Evolutionary conservation across 2,888 invertebrate species (phyloP).

Genomic region (Monopis laevigella): DNA sequence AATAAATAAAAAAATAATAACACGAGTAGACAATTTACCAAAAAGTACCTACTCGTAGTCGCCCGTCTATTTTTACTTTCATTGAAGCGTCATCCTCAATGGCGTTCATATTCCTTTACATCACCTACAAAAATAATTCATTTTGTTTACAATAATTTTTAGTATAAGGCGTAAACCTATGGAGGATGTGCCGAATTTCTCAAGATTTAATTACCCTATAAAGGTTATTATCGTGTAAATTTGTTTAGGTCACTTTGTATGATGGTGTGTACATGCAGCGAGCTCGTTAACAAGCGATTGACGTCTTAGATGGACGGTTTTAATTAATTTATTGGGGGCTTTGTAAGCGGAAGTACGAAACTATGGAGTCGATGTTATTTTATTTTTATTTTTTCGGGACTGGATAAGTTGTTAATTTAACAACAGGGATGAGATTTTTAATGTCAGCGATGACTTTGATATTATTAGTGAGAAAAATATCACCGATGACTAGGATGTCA

Average conservation of each 20-base stretch:
- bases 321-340: slow-evolving; percentile 62
- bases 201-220: slow-evolving; percentile 10
- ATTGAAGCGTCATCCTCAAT: slow-evolving; percentile 61
- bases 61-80: slow-evolving; percentile 59
- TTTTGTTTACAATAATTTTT: slow-evolving; percentile 54
- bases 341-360: slow-evolving; percentile 43
- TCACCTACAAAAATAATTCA: slow-evolving; percentile 53
- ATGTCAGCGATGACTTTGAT: too few relatives aligned
- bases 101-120: slow-evolving; percentile 46
- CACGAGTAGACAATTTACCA: too few relatives aligned
- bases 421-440: too few relatives aligned
- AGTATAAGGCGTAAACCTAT: slow-evolving; percentile 46
- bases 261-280: background rate
- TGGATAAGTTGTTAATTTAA: too few relatives aligned
- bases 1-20: too few relatives aligned
- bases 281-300: slow-evolving; percentile 40
- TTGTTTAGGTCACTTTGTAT: slow-evolving; percentile 22
- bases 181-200: slow-evolving; percentile 47
- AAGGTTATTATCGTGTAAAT: slow-evolving; percentile 18
- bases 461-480: too few relatives aligned
- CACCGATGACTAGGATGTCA: too few relatives aligned
- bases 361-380: slow-evolving; percentile 31
- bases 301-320: slow-evolving; percentile 49
- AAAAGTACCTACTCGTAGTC: too few relatives aligned
- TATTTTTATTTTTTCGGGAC: background rate